phyloP scores from a whole-genome alignment of 1,140 invertebrate genomes.

The Ruditapes philippinarum region DNA sequence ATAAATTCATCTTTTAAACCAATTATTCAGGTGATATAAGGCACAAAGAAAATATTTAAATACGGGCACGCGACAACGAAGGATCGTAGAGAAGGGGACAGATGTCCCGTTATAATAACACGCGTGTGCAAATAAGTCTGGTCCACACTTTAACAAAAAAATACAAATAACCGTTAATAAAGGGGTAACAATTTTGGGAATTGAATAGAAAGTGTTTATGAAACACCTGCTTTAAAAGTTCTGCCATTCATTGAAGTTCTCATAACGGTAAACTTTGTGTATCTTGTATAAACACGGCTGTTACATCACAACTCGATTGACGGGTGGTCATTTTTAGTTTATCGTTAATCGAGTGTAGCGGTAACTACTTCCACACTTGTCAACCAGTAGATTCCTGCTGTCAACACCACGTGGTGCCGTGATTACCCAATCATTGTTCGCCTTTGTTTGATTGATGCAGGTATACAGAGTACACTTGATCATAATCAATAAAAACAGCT shows the following conservation, averaged over 20 bases:
- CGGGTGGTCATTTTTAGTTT: conserved; percentile 11
- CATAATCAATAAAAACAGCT: conserved; percentile 1
- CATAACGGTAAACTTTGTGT: conserved; percentile 30
- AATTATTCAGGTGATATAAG: conserved; percentile 17
- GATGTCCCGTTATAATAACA: conserved; percentile 63
- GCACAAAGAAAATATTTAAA: conserved; percentile 39
- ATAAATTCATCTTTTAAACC: conserved; percentile 12
- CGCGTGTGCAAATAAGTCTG: conserved; percentile 32
- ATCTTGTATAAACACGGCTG: conserved; percentile 21
- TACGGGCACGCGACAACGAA: conserved; percentile 46
- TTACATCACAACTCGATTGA: conserved; percentile 10
- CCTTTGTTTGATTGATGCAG: background rate
- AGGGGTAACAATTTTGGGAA: conserved; percentile 42
- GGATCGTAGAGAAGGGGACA: conserved; percentile 9
- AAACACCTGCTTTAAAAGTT: conserved; percentile 37
- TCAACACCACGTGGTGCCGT: conserved; percentile 33
- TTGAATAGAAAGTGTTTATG: conserved; percentile 49
- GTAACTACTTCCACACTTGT: conserved; percentile 11
- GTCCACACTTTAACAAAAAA: conserved; percentile 33
- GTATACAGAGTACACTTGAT: background rate
- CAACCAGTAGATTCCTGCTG: conserved; percentile 36
- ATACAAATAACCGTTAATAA: conserved; percentile 38
- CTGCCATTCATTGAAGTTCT: background rate
- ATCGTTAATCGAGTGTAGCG: background rate
- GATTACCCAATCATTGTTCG: conserved; percentile 6